Base-by-base conservation (phyloP, 1,140 invertebrate genomes). In the Drosophila bocki region DNA sequence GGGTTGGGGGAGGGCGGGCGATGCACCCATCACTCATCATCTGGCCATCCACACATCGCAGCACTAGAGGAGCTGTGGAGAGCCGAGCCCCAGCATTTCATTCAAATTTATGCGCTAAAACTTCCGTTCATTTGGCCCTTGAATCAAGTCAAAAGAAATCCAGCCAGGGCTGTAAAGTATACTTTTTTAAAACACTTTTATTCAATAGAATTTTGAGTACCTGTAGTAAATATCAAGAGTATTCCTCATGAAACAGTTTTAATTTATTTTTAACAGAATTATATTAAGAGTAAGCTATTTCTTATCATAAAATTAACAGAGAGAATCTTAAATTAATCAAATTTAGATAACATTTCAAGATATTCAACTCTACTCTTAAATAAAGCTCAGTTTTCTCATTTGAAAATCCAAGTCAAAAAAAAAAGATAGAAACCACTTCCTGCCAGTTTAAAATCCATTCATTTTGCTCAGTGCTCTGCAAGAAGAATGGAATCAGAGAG, bases 101-200 rank as follows among this genome's bases (percentile, higher is more conserved):
- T 64, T 90, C 69, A 88, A 90, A 90, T 87, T 87, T 87, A 90
- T 87, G 84, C 84, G 80, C 85, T 80, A 84, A 87, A 84, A 90
- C 85, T 87, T 87, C 84, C 84, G 84, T 75, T 87, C 69, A 75
- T 78, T 83, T 88, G 71, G 77, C 58, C 65, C 67, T 68, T 62
- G 44, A 72, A 59, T 71, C 69, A 17, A 72, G 50, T 58, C 44
- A 39, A 50, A 72, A 82, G 68, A 86, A 82, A 72, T 81, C 58
- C 12, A n/a, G 17, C 17, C 26, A 32, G 12, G 22, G 22, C 26
- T 39, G 7, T 0, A 44, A 63, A 41, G 22, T 22, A 2, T 22
- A 22, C 1, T 22, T 22, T 22, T 22, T 22, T 22, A 22, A 22
- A 22, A 22, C 22, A 22, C 22, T 22, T 22, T 22, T 22, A 22